Evolutionary conservation across 1,140 invertebrate species (phyloP).

Genomic region (Ceratosolen fusciceps): DNA sequence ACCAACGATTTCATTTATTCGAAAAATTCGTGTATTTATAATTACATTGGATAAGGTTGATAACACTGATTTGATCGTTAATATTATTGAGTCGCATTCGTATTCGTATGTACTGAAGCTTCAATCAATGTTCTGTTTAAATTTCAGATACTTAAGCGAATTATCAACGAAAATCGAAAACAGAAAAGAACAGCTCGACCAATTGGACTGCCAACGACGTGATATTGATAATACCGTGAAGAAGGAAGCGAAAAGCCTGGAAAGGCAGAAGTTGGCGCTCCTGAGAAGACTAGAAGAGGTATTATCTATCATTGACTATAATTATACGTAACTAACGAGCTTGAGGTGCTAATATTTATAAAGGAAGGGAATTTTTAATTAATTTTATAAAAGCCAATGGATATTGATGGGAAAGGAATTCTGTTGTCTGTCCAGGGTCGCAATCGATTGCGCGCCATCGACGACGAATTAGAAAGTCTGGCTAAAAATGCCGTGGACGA

Average conservation of each 20-base stretch:
- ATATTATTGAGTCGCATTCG: too few relatives aligned
- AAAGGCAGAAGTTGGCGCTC: slow-evolving; percentile 75
- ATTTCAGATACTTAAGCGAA: slow-evolving; percentile 75
- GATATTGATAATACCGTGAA: slow-evolving; percentile 75
- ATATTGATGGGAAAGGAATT: too few relatives aligned
- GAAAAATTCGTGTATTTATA: too few relatives aligned
- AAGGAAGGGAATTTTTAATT: too few relatives aligned
- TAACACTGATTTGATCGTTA: too few relatives aligned
- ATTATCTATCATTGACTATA: slow-evolving; percentile 53
- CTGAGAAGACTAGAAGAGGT: slow-evolving; percentile 77
- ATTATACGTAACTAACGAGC: too few relatives aligned
- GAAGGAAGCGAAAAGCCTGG: slow-evolving; percentile 77
- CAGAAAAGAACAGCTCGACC: slow-evolving; percentile 76
- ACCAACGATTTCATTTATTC: too few relatives aligned
- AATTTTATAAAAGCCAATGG: too few relatives aligned
- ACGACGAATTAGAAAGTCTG: slow-evolving; percentile 75
- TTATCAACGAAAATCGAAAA: slow-evolving; percentile 77
- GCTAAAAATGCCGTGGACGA: slow-evolving; percentile 71
- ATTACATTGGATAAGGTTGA: too few relatives aligned
- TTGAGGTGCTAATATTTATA: too few relatives aligned
- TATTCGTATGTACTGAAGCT: too few relatives aligned
- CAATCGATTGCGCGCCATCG: slow-evolving; percentile 74
- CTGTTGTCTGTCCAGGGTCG: slow-evolving; percentile 62
- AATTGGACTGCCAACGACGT: slow-evolving; percentile 78
- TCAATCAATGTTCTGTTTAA: too few relatives aligned